Evolutionary conservation across 2,888 invertebrate species (phyloP), one percentile per base, ranked within the genome.

Genomic region (Hirudinaria manillensis): DNA sequence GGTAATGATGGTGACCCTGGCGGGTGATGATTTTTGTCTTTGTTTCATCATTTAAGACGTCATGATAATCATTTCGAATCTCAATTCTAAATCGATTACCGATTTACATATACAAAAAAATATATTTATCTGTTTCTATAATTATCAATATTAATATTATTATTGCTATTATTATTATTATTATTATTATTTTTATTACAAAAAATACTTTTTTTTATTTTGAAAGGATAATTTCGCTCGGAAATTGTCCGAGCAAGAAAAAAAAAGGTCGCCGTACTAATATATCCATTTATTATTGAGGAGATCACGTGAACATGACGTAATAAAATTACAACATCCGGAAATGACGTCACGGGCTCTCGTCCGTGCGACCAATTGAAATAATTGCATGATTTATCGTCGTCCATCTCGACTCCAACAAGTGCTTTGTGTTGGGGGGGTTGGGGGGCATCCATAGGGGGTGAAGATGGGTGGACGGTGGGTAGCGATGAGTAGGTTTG

Each of bases 1-100:
- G 32, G 29, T 73, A 61, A 73, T 73, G 61, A 73, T 61, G 65
- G 32, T 65, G 45, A 73, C 24, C 56, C 19, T 65, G 73, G 16
- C 10, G 10, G 45, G 10, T 45, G 45, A 1, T 45, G 13, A n/a
- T n/a, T n/a, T n/a, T n/a, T n/a, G n/a, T n/a, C n/a, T n/a, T n/a
- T 45, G 45, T 38, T 38, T 38, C 38, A 38, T 38, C 38, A 38
- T 38, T 38, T 38, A n/a, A n/a, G n/a, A n/a, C n/a, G n/a, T n/a
- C n/a, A n/a, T n/a, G n/a, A n/a, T n/a, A n/a, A n/a, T n/a, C n/a
- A n/a, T n/a, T n/a, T n/a, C n/a, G n/a, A n/a, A n/a, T n/a, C n/a
- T n/a, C n/a, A n/a, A n/a, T n/a, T n/a, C n/a, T n/a, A n/a, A n/a
- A n/a, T n/a, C n/a, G n/a, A n/a, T n/a, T n/a, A n/a, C n/a, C n/a